These are phyloP conservation scores for Cheilosia impressa DNA, from an alignment of 2,888 invertebrate species.

Conservation along the genomic window DNA sequence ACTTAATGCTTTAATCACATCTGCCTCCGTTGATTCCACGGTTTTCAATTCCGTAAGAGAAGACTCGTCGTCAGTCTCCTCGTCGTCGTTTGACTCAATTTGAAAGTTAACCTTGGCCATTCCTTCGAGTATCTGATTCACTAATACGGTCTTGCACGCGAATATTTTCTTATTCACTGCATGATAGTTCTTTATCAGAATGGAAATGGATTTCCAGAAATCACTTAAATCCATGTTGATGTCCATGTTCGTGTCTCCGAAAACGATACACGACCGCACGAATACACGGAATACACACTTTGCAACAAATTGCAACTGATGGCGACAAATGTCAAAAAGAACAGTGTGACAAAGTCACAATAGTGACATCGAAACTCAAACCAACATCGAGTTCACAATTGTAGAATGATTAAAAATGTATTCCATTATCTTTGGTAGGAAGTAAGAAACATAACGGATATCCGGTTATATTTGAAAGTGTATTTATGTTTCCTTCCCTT, in stretches of 20 bases:
- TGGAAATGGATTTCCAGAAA: conserved; percentile 87
- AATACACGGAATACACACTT: neutral
- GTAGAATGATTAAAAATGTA: no score
- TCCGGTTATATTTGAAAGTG: no score
- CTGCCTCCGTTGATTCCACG: conserved; percentile 14
- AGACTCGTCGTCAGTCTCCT: neutral
- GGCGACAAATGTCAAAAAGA: no score
- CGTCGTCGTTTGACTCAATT: neutral
- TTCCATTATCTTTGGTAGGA: no score
- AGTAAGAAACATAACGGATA: no score
- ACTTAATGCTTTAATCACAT: neutral
- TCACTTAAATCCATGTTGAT: conserved; percentile 76
- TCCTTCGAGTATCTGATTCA: conserved; percentile 77
- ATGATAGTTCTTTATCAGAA: conserved; percentile 88
- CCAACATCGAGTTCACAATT: neutral
- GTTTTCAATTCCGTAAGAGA: neutral
- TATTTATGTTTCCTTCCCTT: no score
- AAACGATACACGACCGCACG: neutral
- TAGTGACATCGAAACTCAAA: no score
- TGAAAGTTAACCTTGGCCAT: conserved; percentile 10
- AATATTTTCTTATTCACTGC: conserved; percentile 89
- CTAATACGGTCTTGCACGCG: conserved; percentile 81
- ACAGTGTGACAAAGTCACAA: no score
- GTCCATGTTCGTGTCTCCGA: neutral
- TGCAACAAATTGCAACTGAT: no score